phyloP scores from a whole-genome alignment of 2,113 vertebrate species.

The Ameiurus melas region DNA sequence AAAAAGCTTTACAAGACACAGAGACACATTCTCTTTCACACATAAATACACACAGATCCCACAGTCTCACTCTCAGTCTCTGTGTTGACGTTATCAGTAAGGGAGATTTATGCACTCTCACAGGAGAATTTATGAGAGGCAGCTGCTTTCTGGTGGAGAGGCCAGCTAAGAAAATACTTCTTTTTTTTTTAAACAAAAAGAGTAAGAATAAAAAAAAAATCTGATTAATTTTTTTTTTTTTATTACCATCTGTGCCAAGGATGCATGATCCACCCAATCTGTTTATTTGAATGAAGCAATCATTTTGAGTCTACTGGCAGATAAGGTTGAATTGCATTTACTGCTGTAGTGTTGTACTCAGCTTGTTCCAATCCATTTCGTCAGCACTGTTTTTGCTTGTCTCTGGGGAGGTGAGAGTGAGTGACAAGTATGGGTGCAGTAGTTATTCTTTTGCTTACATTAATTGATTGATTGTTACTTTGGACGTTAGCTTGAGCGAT shows the following conservation, averaged over 20 bases:
- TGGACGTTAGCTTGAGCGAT: constrained; percentile 54
- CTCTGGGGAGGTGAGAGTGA: background rate
- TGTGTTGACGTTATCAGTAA: constrained; percentile 74
- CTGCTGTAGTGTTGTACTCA: constrained; percentile 21
- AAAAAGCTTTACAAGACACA: constrained; percentile 33
- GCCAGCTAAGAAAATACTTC: constrained; percentile 72
- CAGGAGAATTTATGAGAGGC: constrained; percentile 74
- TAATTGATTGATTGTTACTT: constrained; percentile 72
- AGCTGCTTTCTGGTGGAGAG: constrained; percentile 66
- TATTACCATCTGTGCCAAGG: constrained; percentile 57
- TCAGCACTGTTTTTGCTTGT: constrained; percentile 59
- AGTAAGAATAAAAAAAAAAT: constrained; percentile 36
- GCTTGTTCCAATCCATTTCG: constrained; percentile 61
- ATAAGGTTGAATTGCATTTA: constrained; percentile 69
- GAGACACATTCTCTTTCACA: constrained; percentile 4
- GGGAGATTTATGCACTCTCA: constrained; percentile 74
- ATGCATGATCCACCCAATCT: constrained; percentile 76
- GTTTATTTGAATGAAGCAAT: constrained; percentile 78
- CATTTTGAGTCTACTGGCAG: constrained; percentile 67
- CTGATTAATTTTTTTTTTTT: too few species aligned
- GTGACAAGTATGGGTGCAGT: constrained; percentile 65
- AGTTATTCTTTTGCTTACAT: constrained; percentile 65
- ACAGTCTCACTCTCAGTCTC: constrained; percentile 57
- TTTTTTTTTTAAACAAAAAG: constrained; percentile 17
- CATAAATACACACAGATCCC: constrained; percentile 47